Conservation (phyloP, 2,113 vertebrate species). For the Hiodon tergisus region DNA sequence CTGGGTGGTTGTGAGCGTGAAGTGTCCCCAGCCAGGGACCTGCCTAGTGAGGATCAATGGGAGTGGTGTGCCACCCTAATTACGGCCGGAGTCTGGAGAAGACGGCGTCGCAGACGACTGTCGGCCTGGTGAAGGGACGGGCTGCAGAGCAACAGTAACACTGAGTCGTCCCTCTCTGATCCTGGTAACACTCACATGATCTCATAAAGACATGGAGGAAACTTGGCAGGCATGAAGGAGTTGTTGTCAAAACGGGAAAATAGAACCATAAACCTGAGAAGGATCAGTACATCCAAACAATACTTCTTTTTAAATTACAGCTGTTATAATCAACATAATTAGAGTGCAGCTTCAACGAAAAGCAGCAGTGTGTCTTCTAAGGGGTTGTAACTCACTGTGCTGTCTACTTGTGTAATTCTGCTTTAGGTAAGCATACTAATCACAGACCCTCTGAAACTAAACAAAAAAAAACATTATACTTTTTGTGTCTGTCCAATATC, state of each 20-base stretch:
- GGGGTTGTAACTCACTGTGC: background rate
- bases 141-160: background rate
- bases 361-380: too few species aligned
- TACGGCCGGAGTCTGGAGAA: too few species aligned
- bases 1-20: too few species aligned
- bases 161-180: background rate
- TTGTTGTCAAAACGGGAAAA: background rate
- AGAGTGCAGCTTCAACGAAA: too few species aligned
- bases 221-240: background rate
- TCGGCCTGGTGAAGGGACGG: background rate
- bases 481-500: constrained; percentile 4
- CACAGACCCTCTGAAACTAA: background rate
- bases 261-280: constrained; percentile 23
- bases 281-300: background rate
- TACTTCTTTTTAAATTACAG: background rate
- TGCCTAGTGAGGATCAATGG: too few species aligned
- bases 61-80: too few species aligned
- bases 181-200: constrained; percentile 36
- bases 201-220: constrained; percentile 2
- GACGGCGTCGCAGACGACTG: too few species aligned
- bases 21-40: too few species aligned
- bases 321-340: too few species aligned
- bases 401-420: too few species aligned
- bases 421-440: background rate
- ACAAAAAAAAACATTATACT: background rate